A percentile compares a stretch with the other conserved stretches of the same genome.
Evolutionary conservation across 2,113 vertebrate species (phyloP).

Genomic region (Coregonus clupeaformis): DNA sequence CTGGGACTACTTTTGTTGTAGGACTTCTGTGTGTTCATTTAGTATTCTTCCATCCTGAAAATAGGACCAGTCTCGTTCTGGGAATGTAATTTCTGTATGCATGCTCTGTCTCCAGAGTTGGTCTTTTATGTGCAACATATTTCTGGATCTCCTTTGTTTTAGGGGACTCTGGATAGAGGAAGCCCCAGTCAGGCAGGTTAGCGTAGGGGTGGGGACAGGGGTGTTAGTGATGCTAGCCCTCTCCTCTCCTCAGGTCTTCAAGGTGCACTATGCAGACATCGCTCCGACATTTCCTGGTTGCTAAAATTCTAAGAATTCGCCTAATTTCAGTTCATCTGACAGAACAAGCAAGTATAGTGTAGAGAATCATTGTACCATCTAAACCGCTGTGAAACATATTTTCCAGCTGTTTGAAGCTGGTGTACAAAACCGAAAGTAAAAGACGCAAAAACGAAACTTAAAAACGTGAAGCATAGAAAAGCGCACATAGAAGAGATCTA

Average conservation of each 20-base stretch:
- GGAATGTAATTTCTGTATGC: conserved; percentile 32
- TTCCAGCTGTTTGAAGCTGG: too few species aligned
- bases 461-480: too few species aligned
- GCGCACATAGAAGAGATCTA: too few species aligned
- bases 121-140: conserved; percentile 33
- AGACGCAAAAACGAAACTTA: too few species aligned
- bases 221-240: background rate
- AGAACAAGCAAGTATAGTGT: too few species aligned
- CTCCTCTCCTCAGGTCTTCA: background rate
- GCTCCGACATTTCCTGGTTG: too few species aligned
- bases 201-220: conserved; percentile 10
- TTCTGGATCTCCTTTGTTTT: conserved; percentile 41
- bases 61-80: conserved; percentile 10
- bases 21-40: background rate
- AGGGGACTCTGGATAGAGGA: conserved; percentile 15
- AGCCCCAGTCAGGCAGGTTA: conserved; percentile 21
- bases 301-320: too few species aligned
- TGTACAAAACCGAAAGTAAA: too few species aligned
- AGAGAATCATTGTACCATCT: too few species aligned
- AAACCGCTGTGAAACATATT: too few species aligned
- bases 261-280: too few species aligned
- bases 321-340: too few species aligned
- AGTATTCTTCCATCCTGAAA: conserved; percentile 1
- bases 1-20: background rate
- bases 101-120: conserved; percentile 26